phyloP scores from a whole-genome alignment of 2,113 vertebrate species.

The Otocyon megalotis region DNA sequence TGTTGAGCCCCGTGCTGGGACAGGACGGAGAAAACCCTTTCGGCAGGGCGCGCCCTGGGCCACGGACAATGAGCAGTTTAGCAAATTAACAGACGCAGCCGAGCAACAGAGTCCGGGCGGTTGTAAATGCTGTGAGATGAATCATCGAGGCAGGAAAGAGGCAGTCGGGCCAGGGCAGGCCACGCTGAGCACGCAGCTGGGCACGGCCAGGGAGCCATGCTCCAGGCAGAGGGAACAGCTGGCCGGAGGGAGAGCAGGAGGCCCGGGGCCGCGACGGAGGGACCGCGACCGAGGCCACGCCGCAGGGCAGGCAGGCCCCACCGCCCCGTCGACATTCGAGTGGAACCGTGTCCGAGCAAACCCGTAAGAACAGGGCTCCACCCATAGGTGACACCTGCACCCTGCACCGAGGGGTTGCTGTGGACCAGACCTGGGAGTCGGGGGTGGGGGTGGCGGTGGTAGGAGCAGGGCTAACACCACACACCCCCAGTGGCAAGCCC shows the following conservation, averaged over 20 bases:
- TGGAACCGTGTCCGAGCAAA: rapidly evolving
- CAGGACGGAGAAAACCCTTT: neutral
- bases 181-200: rapidly evolving
- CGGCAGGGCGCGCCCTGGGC: rapidly evolving
- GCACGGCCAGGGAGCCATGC: rapidly evolving
- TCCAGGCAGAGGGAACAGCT: neutral
- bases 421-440: neutral
- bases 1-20: rapidly evolving
- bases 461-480: neutral
- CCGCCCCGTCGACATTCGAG: rapidly evolving
- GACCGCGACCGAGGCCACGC: neutral
- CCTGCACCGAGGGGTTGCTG: neutral
- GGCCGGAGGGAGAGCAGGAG: neutral
- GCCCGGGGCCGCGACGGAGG: rapidly evolving
- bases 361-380: rapidly evolving
- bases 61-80: neutral
- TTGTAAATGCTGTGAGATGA: too few relatives aligned
- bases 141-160: rapidly evolving
- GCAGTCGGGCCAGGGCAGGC: too few relatives aligned
- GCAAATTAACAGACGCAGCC: neutral
- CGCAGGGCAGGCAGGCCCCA: rapidly evolving
- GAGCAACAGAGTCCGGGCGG: neutral
- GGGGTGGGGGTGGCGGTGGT: neutral
- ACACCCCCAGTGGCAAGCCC: rapidly evolving
- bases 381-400: neutral